Base-by-base conservation (phyloP, 2,113 vertebrate species). In the Ranitomeya imitator region DNA sequence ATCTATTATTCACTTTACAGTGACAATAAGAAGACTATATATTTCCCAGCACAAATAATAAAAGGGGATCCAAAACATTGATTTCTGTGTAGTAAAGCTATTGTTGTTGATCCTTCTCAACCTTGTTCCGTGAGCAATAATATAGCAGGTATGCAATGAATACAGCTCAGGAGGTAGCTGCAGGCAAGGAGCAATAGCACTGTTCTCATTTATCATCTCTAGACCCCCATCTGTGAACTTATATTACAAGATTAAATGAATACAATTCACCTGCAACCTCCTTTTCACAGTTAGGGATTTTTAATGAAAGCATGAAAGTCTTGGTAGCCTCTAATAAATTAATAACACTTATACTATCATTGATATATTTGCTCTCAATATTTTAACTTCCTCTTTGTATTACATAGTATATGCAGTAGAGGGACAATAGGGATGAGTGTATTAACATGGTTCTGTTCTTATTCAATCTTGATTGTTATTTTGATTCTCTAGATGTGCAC, bases 131-230 rank as follows among this genome's bases (percentile, higher is more conserved):
- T 12, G 52, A 19, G 9, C 31, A 51, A 78, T 21, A 60, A 86
- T 86, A 18, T 63, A 79, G 31, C 19, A 86, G 59, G 51, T 67
- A 79, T 65, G 74, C 45, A 63, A 15, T 51, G 79, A 54, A 79
- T 86, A 85, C 18, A 76, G 51, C 52, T 76, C 61, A 61, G 23
- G 60, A 85, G 8, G 84, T 45, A 77, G 57, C 74, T 79, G 37
- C 12, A 45, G 74, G 74, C 57, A 86, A 63, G 9, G n/a, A 76
- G 51, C 59, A 78, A 21, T 61, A 18, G 6, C 23, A 26, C 8
- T 79, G 14, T 37, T 55, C 76, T 69, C 77, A 80, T 71, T 79
- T 19, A 80, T 86, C 61, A 86, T 79, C 63, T 15, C 61, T 26
- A 69, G 51, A 69, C 60, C 21, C 76, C 73, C 63, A 57, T 15